These are phyloP conservation scores for Synergus itoensis DNA, from an alignment of 2,888 invertebrate genomes.

Conservation along the genomic window DNA sequence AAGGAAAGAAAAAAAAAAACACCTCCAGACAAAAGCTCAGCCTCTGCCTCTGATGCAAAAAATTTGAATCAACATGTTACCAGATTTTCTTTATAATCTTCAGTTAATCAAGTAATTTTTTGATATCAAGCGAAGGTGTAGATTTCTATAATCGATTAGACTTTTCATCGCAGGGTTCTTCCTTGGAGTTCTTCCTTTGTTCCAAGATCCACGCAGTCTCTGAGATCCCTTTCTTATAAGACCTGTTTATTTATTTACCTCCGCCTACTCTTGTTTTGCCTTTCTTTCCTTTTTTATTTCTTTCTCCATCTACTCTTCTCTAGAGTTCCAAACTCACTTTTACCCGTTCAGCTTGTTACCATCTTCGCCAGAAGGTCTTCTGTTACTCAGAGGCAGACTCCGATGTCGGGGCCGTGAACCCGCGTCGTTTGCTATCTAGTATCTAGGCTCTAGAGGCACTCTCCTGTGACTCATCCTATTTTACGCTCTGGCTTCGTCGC, in stretches of 20 bases:
- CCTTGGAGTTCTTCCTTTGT: slow-evolving; percentile 53
- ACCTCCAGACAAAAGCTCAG: background rate
- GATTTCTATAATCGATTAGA: background rate
- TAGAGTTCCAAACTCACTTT: slow-evolving; percentile 28
- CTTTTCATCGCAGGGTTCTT: background rate
- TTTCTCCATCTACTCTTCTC: slow-evolving; percentile 28
- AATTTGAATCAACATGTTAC: background rate
- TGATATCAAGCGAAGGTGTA: background rate
- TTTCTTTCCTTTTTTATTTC: slow-evolving; percentile 40
- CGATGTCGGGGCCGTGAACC: slow-evolving; percentile 20
- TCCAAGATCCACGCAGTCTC: slow-evolving; percentile 49
- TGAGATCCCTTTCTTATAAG: slow-evolving; percentile 56
- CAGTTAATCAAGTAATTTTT: background rate
- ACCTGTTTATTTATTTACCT: slow-evolving; percentile 64
- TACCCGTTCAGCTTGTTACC: slow-evolving; percentile 48
- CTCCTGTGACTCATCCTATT: slow-evolving; percentile 22
- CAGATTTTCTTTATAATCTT: background rate
- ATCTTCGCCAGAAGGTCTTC: slow-evolving; percentile 39
- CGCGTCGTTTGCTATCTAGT: slow-evolving; percentile 27
- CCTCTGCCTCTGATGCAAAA: background rate
- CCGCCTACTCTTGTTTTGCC: slow-evolving; percentile 46
- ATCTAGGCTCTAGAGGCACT: slow-evolving; percentile 23
- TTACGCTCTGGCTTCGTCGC: slow-evolving; percentile 13
- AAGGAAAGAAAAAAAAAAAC: slow-evolving; percentile 21
- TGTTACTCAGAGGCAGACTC: background rate